A percentile compares a stretch with the other conserved stretches of the same genome.
Evolutionary conservation across 2,113 vertebrate species (phyloP).

Genomic region (Lucifuga dentata): DNA sequence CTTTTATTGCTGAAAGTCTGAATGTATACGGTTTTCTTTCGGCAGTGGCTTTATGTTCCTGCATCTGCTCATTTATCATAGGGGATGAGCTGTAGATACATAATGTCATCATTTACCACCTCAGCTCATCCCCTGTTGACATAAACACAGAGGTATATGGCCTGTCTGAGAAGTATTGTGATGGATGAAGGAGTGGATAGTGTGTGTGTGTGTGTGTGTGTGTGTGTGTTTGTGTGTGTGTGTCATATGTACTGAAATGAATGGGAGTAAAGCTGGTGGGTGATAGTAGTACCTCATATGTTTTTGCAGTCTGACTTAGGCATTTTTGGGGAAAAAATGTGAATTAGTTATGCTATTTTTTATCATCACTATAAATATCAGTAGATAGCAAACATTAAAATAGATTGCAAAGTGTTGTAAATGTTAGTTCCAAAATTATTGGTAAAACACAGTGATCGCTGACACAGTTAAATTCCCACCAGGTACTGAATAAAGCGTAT

Average conservation of each 20-base stretch:
- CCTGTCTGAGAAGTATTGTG: slow-evolving; percentile 25
- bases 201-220: not conserved
- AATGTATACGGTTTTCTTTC: not conserved
- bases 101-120: slow-evolving; percentile 50
- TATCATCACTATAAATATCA: not conserved
- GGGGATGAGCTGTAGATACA: slow-evolving; percentile 13
- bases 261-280: not conserved
- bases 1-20: not conserved
- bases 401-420: too few relatives aligned
- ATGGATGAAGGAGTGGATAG: slow-evolving; percentile 17
- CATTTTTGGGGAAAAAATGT: not conserved
- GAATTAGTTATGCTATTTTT: not conserved
- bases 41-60: slow-evolving; percentile 13
- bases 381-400: not conserved
- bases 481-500: too few relatives aligned
- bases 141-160: slow-evolving; percentile 19
- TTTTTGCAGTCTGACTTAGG: not conserved
- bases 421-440: too few relatives aligned
- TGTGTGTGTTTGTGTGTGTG: not conserved
- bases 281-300: not conserved
- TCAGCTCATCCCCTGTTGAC: slow-evolving; percentile 20
- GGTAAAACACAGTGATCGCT: too few relatives aligned
- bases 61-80: slow-evolving; percentile 8
- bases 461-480: too few relatives aligned
- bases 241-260: not conserved